These are phyloP conservation scores for Oenanthe melanoleuca DNA, from an alignment of 2,113 vertebrate species.

Conservation along the genomic window DNA sequence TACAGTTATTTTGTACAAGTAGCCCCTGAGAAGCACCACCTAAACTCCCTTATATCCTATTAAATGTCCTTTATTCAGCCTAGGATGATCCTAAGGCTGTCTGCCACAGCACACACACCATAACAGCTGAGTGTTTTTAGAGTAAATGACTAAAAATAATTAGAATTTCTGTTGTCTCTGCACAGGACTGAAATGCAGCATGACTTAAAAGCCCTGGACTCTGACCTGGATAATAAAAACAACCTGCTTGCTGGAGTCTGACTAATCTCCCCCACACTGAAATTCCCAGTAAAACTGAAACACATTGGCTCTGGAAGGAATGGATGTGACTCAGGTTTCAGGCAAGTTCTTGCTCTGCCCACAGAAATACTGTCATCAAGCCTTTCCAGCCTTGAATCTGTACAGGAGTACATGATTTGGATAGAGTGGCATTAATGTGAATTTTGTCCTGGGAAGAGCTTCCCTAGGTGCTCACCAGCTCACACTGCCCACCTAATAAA, in stretches of 20 bases:
- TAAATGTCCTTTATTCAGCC: neutral
- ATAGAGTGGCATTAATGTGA: neutral
- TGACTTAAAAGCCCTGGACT: slow-evolving; percentile 11
- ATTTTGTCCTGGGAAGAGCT: neutral
- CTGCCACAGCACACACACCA: neutral
- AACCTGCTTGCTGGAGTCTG: slow-evolving; percentile 14
- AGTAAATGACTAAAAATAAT: slow-evolving; percentile 12
- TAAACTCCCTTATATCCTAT: neutral
- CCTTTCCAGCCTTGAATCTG: neutral
- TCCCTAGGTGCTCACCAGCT: neutral
- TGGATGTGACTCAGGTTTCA: slow-evolving; percentile 13
- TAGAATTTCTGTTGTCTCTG: slow-evolving; percentile 4
- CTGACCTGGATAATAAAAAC: slow-evolving; percentile 52
- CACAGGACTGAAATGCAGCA: neutral
- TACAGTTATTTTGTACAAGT: neutral
- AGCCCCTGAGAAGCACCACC: neutral
- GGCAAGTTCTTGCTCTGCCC: neutral
- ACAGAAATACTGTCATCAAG: neutral
- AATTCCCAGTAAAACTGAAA: slow-evolving; percentile 45
- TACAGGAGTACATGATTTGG: neutral
- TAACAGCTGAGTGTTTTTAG: neutral
- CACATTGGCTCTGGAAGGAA: slow-evolving; percentile 5
- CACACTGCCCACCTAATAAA: neutral
- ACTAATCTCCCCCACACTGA: neutral
- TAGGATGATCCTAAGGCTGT: neutral